Conservation (phyloP, 1,140 invertebrate genomes). For the Scaptodrosophila lebanonensis region DNA sequence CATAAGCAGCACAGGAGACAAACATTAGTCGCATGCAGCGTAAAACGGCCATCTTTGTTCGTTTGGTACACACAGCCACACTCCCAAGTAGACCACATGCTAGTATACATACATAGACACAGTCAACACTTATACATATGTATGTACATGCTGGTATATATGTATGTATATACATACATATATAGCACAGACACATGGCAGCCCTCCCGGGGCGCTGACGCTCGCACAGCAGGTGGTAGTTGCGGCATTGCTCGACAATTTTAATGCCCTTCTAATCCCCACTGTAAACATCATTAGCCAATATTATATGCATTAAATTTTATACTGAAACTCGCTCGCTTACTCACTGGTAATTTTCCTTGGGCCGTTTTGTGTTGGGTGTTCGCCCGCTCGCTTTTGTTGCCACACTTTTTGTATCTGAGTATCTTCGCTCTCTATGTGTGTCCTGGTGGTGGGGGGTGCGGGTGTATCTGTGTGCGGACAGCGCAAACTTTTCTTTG, state of each 20-base stretch:
- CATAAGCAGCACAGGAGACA: no score
- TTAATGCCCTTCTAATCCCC: conserved; percentile 75
- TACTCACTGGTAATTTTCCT: background rate
- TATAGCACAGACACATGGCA: no score
- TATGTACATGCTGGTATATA: no score
- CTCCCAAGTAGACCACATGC: conserved; percentile 52
- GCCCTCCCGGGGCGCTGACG: conserved; percentile 1
- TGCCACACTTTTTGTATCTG: background rate
- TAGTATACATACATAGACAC: conserved; percentile 45
- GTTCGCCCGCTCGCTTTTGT: background rate
- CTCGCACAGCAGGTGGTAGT: conserved; percentile 57
- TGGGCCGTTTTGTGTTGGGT: background rate
- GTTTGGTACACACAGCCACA: no score
- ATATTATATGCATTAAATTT: conserved; percentile 78
- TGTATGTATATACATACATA: no score
- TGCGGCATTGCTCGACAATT: conserved; percentile 63
- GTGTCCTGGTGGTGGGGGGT: background rate
- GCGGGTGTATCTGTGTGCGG: conserved; percentile 16
- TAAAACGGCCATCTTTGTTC: no score
- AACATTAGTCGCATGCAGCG: no score
- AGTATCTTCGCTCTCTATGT: background rate
- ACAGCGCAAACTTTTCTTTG: conserved; percentile 66
- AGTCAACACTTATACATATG: conserved; percentile 15
- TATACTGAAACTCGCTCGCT: conserved; percentile 56
- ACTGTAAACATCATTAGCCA: conserved; percentile 77